Evolutionary conservation across 2,113 vertebrate genomes (phyloP).

Genomic region (Sula dactylatra): DNA sequence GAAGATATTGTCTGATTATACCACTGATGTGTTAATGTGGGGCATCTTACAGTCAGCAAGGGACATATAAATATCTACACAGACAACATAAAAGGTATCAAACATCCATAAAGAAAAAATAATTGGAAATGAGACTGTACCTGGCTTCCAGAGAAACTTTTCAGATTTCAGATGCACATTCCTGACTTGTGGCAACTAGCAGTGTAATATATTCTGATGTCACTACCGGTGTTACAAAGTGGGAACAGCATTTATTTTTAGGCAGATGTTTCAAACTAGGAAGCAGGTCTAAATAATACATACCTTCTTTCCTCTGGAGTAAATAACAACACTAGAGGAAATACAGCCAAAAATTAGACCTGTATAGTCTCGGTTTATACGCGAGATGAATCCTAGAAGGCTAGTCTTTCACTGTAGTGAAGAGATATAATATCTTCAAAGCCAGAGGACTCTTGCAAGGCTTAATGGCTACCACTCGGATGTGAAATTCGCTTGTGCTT

Average conservation of each 20-base stretch:
- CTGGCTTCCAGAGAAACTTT: background rate
- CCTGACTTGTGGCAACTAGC: background rate
- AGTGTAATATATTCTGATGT: background rate
- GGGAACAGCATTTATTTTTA: background rate
- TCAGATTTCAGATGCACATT: background rate
- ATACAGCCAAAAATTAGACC: background rate
- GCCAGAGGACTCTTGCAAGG: background rate
- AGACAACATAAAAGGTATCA: background rate
- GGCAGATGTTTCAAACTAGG: background rate
- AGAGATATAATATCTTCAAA: background rate
- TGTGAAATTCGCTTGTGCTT: conserved; percentile 22
- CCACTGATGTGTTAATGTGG: no score
- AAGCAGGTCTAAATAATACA: background rate
- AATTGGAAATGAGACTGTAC: background rate
- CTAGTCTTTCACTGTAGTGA: background rate
- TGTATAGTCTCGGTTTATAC: background rate
- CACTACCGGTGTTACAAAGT: background rate
- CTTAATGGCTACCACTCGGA: conserved; percentile 8
- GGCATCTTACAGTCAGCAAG: background rate
- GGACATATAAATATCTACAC: background rate
- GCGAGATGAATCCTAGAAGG: background rate
- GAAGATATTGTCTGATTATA: background rate
- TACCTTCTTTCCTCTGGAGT: background rate
- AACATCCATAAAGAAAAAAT: background rate
- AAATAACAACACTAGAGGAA: background rate